Evolutionary conservation across 2,113 vertebrate species (phyloP).

Genomic region (Formicarius rufipectus): DNA sequence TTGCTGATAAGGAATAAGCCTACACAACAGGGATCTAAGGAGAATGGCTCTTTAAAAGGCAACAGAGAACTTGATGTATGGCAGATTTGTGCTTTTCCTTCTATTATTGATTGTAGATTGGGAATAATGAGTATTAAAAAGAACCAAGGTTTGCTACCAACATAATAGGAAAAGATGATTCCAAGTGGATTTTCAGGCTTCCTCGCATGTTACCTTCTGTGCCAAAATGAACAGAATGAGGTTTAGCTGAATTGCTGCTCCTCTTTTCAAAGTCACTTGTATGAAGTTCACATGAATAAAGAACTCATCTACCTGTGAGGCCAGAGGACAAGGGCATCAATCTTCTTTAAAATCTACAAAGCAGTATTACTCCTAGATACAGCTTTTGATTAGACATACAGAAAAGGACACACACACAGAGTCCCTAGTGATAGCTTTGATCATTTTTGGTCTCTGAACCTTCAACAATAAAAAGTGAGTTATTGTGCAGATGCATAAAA

Average conservation of each 20-base stretch:
- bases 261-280: neutral
- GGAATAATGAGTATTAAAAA: neutral
- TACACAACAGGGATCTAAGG: neutral
- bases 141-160: constrained; percentile 20
- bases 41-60: neutral
- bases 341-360: neutral
- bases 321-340: neutral
- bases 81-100: neutral
- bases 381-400: neutral
- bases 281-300: neutral
- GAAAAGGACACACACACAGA: neutral
- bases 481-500: neutral
- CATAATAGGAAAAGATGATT: neutral
- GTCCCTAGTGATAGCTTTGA: neutral
- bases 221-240: neutral
- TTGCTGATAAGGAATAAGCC: neutral
- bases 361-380: neutral
- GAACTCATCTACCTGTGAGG: neutral
- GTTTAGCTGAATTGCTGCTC: neutral
- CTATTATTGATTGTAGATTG: neutral
- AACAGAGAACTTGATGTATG: neutral
- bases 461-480: neutral
- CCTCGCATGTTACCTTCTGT: neutral
- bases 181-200: neutral
- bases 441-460: neutral